Evolutionary conservation across 2,113 vertebrate species (phyloP).

Genomic region (Alectura lathami): DNA sequence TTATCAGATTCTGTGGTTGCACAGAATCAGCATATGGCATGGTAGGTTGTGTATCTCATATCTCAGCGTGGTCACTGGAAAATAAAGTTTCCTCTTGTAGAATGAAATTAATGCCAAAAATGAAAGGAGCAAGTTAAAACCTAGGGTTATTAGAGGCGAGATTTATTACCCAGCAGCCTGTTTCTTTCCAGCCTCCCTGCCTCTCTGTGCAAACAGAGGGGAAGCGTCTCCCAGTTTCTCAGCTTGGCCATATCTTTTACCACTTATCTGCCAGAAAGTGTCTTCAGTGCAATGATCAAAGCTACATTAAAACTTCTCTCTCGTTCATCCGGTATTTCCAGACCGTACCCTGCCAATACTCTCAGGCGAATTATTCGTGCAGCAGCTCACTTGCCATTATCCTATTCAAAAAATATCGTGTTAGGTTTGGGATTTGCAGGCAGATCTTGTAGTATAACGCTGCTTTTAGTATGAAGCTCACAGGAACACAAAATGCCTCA

Average conservation of each 20-base stretch:
- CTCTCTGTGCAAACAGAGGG: background rate
- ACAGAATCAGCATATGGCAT: background rate
- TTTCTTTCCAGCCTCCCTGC: background rate
- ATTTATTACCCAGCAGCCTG: background rate
- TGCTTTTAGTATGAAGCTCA: background rate
- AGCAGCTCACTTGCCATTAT: background rate
- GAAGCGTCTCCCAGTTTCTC: background rate
- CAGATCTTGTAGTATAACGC: background rate
- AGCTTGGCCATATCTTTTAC: background rate
- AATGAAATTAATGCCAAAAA: background rate
- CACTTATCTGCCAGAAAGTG: background rate
- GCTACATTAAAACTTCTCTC: background rate
- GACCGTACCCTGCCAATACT: background rate
- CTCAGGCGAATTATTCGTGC: slow-evolving; percentile 1
- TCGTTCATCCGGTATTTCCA: background rate
- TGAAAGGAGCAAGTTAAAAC: background rate
- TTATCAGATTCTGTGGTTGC: background rate
- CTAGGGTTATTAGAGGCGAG: background rate
- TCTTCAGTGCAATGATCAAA: slow-evolving; percentile 6
- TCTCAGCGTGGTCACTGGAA: background rate
- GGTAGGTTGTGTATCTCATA: background rate
- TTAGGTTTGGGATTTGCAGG: slow-evolving; percentile 21
- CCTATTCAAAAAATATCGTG: background rate
- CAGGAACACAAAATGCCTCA: background rate
- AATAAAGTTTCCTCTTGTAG: background rate